Evolutionary conservation across 2,888 invertebrate genomes (phyloP).

Genomic region (Dorcus parallelipipedus): DNA sequence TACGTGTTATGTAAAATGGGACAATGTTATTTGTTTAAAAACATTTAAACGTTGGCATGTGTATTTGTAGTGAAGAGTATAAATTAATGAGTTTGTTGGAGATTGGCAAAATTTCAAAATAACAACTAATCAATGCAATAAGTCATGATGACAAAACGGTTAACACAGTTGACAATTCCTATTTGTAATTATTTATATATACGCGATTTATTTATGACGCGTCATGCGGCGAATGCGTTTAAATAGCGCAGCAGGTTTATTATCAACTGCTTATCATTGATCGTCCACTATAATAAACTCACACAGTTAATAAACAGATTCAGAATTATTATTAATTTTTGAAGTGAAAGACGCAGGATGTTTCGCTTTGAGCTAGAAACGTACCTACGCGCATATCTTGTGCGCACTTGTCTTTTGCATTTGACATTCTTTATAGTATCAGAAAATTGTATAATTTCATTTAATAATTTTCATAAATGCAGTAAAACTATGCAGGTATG

Average conservation of each 20-base stretch:
- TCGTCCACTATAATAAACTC: conserved; percentile 22
- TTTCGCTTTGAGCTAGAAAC: too few species aligned
- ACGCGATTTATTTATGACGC: conserved; percentile 16
- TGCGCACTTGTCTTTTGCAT: too few species aligned
- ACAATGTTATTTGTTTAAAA: not conserved
- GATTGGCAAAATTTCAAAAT: conserved; percentile 15
- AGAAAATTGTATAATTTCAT: too few species aligned
- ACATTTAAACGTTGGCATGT: not conserved
- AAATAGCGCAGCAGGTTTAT: conserved; percentile 19
- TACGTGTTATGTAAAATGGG: too few species aligned
- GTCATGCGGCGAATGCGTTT: conserved; percentile 14
- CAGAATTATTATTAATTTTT: too few species aligned
- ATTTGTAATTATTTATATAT: conserved; percentile 20
- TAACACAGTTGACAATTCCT: conserved; percentile 16
- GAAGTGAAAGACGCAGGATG: too few species aligned
- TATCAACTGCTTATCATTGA: conserved; percentile 26
- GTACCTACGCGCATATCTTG: too few species aligned
- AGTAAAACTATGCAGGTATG: too few species aligned
- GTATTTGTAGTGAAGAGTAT: not conserved
- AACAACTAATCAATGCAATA: conserved; percentile 16
- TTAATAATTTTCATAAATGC: too few species aligned
- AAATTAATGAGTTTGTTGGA: conserved; percentile 6
- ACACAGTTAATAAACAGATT: too few species aligned
- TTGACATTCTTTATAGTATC: too few species aligned
- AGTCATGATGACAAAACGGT: conserved; percentile 7